These are phyloP conservation scores for Dysmachus trigonus DNA, from an alignment of 2,888 invertebrate species.

Conservation along the genomic window DNA sequence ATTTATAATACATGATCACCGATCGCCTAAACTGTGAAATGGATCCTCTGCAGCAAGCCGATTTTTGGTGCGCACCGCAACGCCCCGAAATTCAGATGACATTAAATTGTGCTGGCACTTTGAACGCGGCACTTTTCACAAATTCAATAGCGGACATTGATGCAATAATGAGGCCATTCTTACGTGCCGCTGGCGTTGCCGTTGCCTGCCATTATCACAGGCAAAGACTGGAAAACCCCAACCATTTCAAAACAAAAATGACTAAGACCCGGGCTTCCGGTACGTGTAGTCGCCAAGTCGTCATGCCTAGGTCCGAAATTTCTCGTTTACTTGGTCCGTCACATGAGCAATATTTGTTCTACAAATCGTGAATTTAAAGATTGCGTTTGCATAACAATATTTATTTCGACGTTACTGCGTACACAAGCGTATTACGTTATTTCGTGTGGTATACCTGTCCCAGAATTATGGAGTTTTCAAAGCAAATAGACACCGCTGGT, in stretches of 20 bases:
- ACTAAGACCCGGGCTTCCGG: slow-evolving; percentile 15
- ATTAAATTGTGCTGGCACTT: background rate
- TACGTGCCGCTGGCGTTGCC: background rate
- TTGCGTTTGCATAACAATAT: background rate
- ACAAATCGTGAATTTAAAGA: background rate
- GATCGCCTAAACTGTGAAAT: background rate
- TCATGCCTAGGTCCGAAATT: background rate
- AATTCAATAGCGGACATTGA: slow-evolving; percentile 5
- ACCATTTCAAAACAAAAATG: slow-evolving; percentile 26
- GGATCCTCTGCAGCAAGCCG: background rate
- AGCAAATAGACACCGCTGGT: background rate
- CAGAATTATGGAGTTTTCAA: background rate
- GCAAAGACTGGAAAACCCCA: slow-evolving; percentile 11
- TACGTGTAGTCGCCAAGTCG: background rate
- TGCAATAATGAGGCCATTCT: slow-evolving; percentile 23
- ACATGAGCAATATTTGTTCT: background rate
- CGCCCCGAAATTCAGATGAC: background rate
- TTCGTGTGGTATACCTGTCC: background rate
- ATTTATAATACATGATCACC: background rate
- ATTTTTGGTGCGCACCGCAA: background rate
- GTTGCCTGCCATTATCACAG: slow-evolving; percentile 10
- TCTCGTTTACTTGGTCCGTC: background rate
- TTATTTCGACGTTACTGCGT: background rate
- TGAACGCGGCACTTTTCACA: background rate
- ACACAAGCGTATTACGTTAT: background rate